Evolutionary conservation across 2,888 invertebrate genomes (phyloP), one percentile per base, ranked within the genome.

Genomic region (Volucella inflata): DNA sequence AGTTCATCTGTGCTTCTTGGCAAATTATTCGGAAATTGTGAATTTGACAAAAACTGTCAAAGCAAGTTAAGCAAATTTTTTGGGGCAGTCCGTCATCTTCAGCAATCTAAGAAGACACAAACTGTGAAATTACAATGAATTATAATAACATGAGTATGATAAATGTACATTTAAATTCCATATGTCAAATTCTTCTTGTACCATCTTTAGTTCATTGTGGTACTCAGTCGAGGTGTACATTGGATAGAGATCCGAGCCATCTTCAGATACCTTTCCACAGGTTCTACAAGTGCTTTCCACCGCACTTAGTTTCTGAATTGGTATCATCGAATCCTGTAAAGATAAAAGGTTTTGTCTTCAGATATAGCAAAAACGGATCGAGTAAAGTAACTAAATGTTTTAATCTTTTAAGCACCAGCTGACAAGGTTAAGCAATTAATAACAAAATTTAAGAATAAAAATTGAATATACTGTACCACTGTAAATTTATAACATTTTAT

Each of bases 31-130:
- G 80, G n/a, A 84, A 84, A 10, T 84, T 84, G 21, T 84, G 84
- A 17, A 84, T 80, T 71, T 84, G 84, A 40, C 84, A 84, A 42
- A 84, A 84, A 12, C 84, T 84, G 62, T 84, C 84, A 12, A 84
- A 84, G 12, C 84, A 84, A 2, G 80, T 84, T 1, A 76, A 6
- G 30, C 84, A 84, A 42, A 84, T 84, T 48, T 84, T 84, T 21
- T 84, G 84, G 9, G 84, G 84, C 8, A 84, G 40, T 0, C 84
- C 84, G 6, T 84, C 84, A 10, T 48, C 70, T 55, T 84, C 53
- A 9, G 59, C 62, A 10, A 84, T 80, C 84, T 84, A 21, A 30
- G 30, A 6, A 30, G 30, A 30, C 30, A 30, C 16, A 59, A 59
- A 2, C 16, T 3, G 10, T 51, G 12, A 11, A 21, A 46, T 4